These are phyloP conservation scores for Chromis chromis DNA, from an alignment of 2,797 vertebrate species.

Conservation along the genomic window DNA sequence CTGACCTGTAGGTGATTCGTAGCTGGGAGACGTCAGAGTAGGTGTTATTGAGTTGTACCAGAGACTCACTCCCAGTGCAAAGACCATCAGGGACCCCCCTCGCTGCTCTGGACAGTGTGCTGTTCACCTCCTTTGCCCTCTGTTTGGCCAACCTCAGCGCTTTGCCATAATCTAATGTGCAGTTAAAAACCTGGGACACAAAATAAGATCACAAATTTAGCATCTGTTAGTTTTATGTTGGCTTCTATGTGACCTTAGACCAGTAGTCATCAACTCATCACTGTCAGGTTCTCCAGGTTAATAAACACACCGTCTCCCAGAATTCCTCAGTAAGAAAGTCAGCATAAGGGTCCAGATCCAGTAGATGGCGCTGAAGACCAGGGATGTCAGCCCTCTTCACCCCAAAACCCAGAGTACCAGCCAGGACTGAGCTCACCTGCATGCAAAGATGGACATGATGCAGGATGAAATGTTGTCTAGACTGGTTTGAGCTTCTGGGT, in stretches of 20 bases:
- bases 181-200: conserved; percentile 84
- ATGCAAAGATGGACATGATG: conserved; percentile 15
- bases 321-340: conserved; percentile 87
- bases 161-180: conserved; percentile 79
- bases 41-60: conserved; percentile 84
- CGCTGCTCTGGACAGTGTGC: conserved; percentile 49
- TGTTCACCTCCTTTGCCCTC: conserved; percentile 43
- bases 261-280: not conserved
- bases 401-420: conserved; percentile 88
- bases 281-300: not conserved
- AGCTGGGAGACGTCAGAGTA: conserved; percentile 89
- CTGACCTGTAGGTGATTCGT: conserved; percentile 87
- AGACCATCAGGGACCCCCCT: conserved; percentile 67
- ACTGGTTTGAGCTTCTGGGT: not conserved
- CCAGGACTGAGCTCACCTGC: conserved; percentile 79
- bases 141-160: conserved; percentile 59
- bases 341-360: conserved; percentile 83
- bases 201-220: not conserved
- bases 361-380: conserved; percentile 82
- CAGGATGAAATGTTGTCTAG: not conserved
- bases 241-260: not conserved
- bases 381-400: conserved; percentile 84
- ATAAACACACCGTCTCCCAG: conserved; percentile 84
- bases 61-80: conserved; percentile 84
- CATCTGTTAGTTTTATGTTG: not conserved